Percentiles rank a stretch among this genome's conserved stretches.
Evolutionary conservation across 2,113 vertebrate species (phyloP).

Genomic region (Anguilla rostrata): DNA sequence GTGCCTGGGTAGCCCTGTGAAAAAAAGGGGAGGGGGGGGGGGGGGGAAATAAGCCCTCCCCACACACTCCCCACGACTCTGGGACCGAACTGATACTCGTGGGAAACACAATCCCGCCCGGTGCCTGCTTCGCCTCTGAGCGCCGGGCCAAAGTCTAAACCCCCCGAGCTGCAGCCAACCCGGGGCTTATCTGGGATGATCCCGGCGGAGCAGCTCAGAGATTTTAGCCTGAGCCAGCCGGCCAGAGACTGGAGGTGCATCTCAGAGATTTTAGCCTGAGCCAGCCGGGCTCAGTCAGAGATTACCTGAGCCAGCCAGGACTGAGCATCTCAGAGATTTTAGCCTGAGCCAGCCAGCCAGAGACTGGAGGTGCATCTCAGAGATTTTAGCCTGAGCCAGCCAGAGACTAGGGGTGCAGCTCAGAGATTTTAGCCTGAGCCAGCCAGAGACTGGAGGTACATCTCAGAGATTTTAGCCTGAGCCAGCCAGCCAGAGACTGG

Average conservation of each 20-base stretch:
- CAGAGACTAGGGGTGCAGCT: no score
- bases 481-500: no score
- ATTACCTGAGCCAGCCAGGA: no score
- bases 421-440: no score
- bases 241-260: neutral
- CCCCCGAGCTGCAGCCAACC: conserved; percentile 26
- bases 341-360: no score
- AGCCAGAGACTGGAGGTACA: no score
- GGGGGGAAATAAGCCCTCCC: no score
- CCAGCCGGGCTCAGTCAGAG: neutral
- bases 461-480: no score
- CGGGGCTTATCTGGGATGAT: conserved; percentile 38
- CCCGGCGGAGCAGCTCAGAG: conserved; percentile 36
- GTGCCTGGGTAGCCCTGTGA: conserved; percentile 30
- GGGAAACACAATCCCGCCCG: conserved; percentile 50
- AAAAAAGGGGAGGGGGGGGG: neutral
- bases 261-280: conserved; percentile 26
- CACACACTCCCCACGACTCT: conserved; percentile 27
- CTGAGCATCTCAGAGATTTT: conserved; percentile 23
- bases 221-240: conserved; percentile 17
- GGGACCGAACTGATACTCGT: conserved; percentile 44
- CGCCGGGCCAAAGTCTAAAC: conserved; percentile 42
- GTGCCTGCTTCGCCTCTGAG: conserved; percentile 34
- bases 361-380: no score
- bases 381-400: no score